phyloP scores from a whole-genome alignment of 2,888 invertebrate genomes.

The Leptinotarsa rubiginosa region DNA sequence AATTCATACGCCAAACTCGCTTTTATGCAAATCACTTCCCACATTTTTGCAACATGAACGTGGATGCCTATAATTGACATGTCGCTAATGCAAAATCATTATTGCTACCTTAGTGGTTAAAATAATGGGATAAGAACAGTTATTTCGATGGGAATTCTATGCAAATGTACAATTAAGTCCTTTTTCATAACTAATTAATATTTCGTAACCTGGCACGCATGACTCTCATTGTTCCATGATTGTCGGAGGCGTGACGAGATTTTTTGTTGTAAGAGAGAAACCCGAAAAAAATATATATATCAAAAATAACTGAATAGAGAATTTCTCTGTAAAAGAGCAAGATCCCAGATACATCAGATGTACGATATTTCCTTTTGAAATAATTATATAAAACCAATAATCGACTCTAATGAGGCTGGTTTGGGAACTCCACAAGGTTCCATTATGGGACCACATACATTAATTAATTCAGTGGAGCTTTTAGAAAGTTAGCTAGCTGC shows the following conservation, averaged over 20 bases:
- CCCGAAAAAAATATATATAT: neutral
- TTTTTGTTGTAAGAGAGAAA: neutral
- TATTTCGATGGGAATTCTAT: conserved; percentile 34
- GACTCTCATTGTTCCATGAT: conserved; percentile 19
- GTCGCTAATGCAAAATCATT: conserved; percentile 32
- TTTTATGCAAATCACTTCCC: conserved; percentile 38
- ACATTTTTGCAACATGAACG: conserved; percentile 31
- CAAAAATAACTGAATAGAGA: too few relatives aligned
- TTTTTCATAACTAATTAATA: conserved; percentile 28
- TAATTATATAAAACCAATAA: too few relatives aligned
- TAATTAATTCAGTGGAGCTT: too few relatives aligned
- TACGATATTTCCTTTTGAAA: too few relatives aligned
- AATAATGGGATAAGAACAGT: conserved; percentile 36
- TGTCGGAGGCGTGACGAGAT: neutral
- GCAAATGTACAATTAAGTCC: conserved; percentile 26
- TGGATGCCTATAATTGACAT: conserved; percentile 32
- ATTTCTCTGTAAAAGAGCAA: too few relatives aligned
- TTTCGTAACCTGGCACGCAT: conserved; percentile 23
- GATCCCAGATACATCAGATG: too few relatives aligned
- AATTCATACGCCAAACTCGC: conserved; percentile 4
- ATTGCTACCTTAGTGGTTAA: conserved; percentile 35
- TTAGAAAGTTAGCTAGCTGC: too few relatives aligned
- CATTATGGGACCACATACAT: too few relatives aligned
- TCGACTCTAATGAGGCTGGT: too few relatives aligned
- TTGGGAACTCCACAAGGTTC: too few relatives aligned